Evolutionary conservation across 2,113 vertebrate species (phyloP).

Genomic region (Boulengeromyrus knoepffleri): DNA sequence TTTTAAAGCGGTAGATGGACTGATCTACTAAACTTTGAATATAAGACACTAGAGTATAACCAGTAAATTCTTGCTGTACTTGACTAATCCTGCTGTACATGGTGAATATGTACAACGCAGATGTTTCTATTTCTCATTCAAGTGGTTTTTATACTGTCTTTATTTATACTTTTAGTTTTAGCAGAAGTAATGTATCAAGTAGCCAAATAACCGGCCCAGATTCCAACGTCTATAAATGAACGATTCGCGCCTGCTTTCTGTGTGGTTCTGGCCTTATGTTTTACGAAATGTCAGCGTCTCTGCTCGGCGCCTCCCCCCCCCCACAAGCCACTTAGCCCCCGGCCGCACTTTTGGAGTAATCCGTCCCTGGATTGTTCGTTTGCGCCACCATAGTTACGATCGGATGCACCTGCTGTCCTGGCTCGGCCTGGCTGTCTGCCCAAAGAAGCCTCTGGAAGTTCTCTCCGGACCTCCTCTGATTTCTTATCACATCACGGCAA

Average conservation of each 20-base stretch:
- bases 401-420: not conserved
- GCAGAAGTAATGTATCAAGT: slow-evolving; percentile 45
- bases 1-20: slow-evolving; percentile 36
- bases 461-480: not conserved
- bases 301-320: slow-evolving; percentile 34
- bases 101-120: slow-evolving; percentile 39
- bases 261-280: slow-evolving; percentile 59
- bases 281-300: slow-evolving; percentile 34
- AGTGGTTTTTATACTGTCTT: slow-evolving; percentile 24
- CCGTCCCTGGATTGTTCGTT: slow-evolving; percentile 31
- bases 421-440: slow-evolving; percentile 6
- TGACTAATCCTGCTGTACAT: slow-evolving; percentile 51
- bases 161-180: slow-evolving; percentile 25
- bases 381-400: not conserved
- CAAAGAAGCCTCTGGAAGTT: slow-evolving; percentile 22
- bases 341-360: slow-evolving; percentile 18
- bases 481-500: not conserved
- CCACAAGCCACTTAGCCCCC: slow-evolving; percentile 34
- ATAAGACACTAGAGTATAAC: slow-evolving; percentile 51
- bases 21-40: slow-evolving; percentile 42
- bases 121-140: slow-evolving; percentile 21
- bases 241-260: slow-evolving; percentile 64
- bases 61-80: slow-evolving; percentile 45
- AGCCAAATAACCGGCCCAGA: slow-evolving; percentile 55
- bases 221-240: slow-evolving; percentile 64